Conservation (phyloP, 2,113 vertebrate genomes). For the Philantomba maxwellii region DNA sequence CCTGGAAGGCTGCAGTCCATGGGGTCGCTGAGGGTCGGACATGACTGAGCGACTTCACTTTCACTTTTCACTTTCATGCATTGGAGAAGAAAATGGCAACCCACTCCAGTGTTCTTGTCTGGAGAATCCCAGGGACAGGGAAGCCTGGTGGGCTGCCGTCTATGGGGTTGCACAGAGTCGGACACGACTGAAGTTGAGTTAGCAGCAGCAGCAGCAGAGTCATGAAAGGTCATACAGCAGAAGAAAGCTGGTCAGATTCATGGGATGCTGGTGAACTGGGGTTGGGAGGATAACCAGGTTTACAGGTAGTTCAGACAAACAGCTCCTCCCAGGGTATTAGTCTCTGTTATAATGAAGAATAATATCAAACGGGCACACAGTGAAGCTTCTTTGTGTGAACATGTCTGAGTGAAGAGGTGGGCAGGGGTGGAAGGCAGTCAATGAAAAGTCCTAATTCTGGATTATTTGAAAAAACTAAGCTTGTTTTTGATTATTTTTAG, state of each 20-base stretch:
- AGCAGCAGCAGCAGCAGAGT: too few relatives aligned
- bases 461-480: not conserved
- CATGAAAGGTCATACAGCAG: not conserved
- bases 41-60: too few relatives aligned
- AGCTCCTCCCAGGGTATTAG: not conserved
- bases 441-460: not conserved
- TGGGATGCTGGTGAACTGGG: not conserved
- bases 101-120: too few relatives aligned
- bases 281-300: not conserved
- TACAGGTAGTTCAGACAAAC: not conserved
- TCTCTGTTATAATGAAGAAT: not conserved
- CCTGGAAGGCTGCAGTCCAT: too few relatives aligned
- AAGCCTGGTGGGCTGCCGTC: too few relatives aligned
- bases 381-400: too few relatives aligned
- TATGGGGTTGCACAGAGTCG: too few relatives aligned
- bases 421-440: not conserved
- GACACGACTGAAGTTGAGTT: too few relatives aligned
- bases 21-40: too few relatives aligned
- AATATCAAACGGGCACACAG: fast-evolving
- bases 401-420: not conserved
- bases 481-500: not conserved
- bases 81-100: too few relatives aligned
- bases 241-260: not conserved
- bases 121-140: too few relatives aligned
- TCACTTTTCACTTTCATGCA: too few relatives aligned